Conservation (phyloP, 1,140 invertebrate genomes). For the Calliopsis andreniformis region DNA sequence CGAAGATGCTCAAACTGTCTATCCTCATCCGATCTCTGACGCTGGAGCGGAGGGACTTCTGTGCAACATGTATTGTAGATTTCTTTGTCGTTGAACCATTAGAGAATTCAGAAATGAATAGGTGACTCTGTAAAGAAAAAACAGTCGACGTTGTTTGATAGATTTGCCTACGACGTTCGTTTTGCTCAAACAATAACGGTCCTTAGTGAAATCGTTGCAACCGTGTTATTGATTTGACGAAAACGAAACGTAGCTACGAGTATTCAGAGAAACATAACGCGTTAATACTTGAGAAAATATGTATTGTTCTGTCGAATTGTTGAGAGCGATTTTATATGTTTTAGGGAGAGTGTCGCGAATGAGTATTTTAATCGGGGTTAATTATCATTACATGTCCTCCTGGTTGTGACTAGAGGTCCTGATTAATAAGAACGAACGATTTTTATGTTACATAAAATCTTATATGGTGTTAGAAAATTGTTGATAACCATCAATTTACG, state of each 20-base stretch:
- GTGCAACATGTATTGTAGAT: not conserved
- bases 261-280: too few relatives aligned
- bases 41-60: not conserved
- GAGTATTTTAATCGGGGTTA: not conserved
- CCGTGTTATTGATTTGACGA: not conserved
- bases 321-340: not conserved
- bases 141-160: not conserved
- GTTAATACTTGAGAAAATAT: not conserved
- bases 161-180: not conserved
- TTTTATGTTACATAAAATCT: not conserved
- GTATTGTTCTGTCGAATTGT: not conserved
- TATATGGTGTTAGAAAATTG: not conserved
- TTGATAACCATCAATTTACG: not conserved
- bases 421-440: too few relatives aligned
- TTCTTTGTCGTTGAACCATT: not conserved
- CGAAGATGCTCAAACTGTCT: not conserved
- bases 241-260: not conserved
- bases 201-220: not conserved
- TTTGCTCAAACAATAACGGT: not conserved
- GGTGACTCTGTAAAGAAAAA: not conserved
- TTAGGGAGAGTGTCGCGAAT: too few relatives aligned
- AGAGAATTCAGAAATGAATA: not conserved
- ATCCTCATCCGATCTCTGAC: not conserved
- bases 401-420: not conserved
- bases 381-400: not conserved